Evolutionary conservation across 2,888 invertebrate species (phyloP).

Genomic region (Dicyrtoma fusca): DNA sequence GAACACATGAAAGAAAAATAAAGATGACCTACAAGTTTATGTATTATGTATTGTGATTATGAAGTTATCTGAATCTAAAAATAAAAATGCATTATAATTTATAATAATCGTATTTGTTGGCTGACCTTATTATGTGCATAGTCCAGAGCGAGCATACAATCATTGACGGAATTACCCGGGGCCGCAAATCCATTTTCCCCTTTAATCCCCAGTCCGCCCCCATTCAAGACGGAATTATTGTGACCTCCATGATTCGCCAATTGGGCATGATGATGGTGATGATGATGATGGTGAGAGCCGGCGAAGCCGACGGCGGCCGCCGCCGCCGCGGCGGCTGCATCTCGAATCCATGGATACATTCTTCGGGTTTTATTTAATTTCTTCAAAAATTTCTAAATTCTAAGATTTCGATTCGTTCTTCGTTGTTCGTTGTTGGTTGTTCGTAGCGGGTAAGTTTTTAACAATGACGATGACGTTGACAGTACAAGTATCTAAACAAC

Average conservation of each 20-base stretch:
- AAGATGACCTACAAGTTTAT: too few species aligned
- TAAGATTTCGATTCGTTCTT: not conserved
- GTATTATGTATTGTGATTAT: too few species aligned
- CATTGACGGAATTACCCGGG: slow-evolving; percentile 60
- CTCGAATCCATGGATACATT: slow-evolving; percentile 56
- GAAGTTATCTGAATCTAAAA: too few species aligned
- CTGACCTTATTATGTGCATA: slow-evolving; percentile 71
- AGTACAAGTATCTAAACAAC: not conserved
- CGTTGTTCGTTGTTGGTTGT: not conserved
- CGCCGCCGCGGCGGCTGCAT: slow-evolving; percentile 56
- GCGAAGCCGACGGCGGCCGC: slow-evolving; percentile 52
- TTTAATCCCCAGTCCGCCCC: slow-evolving; percentile 53
- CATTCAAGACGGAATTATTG: slow-evolving; percentile 30
- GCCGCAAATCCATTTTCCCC: slow-evolving; percentile 57
- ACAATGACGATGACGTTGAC: not conserved
- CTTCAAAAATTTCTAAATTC: not conserved
- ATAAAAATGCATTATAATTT: too few species aligned
- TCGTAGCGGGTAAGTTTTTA: too few species aligned
- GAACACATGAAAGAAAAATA: too few species aligned
- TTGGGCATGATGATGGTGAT: slow-evolving; percentile 47
- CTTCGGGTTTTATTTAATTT: not conserved
- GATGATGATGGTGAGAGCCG: slow-evolving; percentile 50
- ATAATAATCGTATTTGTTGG: too few species aligned
- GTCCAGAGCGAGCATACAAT: slow-evolving; percentile 72
- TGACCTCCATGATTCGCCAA: slow-evolving; percentile 39